Evolutionary conservation across 2,797 vertebrate species (phyloP).

Genomic region (Pangasius sanitwongsei): DNA sequence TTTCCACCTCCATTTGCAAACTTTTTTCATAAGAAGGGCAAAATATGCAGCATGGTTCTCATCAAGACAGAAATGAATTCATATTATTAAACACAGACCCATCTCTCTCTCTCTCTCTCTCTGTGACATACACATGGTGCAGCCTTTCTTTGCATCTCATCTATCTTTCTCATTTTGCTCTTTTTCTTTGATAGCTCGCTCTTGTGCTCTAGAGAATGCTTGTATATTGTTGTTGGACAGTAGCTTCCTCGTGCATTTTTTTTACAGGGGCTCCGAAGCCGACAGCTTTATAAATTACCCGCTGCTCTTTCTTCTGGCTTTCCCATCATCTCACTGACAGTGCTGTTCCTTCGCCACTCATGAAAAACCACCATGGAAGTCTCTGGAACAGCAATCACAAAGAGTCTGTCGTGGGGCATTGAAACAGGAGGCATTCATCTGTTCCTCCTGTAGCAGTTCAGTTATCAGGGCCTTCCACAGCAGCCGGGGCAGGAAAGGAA

Average conservation of each 20-base stretch:
- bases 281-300: constrained; percentile 51
- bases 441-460: constrained; percentile 3
- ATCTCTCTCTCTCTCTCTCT: neutral
- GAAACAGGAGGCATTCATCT: constrained; percentile 12
- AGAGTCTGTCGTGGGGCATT: constrained; percentile 11
- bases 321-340: constrained; percentile 38
- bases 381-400: constrained; percentile 34
- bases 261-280: constrained; percentile 20
- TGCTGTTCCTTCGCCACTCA: constrained; percentile 15
- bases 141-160: constrained; percentile 13
- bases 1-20: neutral
- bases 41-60: constrained; percentile 44
- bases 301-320: constrained; percentile 38
- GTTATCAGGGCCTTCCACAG: constrained; percentile 17
- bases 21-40: constrained; percentile 14
- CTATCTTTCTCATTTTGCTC: constrained; percentile 34
- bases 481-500: neutral
- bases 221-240: constrained; percentile 45
- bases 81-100: constrained; percentile 48
- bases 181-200: constrained; percentile 6
- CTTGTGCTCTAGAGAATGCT: constrained; percentile 28
- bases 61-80: constrained; percentile 39
- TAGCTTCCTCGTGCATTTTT: constrained; percentile 28
- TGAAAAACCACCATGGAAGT: constrained; percentile 29
- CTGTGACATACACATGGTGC: neutral